phyloP scores from a whole-genome alignment of 2,113 vertebrate genomes.

The Cebus imitator region DNA sequence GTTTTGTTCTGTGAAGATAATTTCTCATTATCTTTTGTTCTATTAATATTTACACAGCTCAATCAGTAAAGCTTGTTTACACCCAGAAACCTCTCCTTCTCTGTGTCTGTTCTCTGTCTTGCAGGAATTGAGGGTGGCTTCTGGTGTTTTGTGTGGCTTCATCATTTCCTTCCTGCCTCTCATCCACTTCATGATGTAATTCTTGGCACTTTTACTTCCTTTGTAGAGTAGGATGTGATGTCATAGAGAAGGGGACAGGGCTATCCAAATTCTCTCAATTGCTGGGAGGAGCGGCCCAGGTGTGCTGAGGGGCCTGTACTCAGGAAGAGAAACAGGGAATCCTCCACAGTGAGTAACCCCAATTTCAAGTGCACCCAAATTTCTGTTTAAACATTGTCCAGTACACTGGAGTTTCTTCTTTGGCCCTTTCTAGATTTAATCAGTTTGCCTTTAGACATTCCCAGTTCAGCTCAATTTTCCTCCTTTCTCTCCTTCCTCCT shows the following conservation, averaged over 20 bases:
- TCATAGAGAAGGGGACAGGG: constrained; percentile 86
- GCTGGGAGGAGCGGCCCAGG: constrained; percentile 86
- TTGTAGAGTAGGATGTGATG: constrained; percentile 84
- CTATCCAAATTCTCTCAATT: constrained; percentile 87
- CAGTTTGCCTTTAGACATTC: constrained; percentile 75
- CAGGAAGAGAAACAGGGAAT: constrained; percentile 87
- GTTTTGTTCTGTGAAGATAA: constrained; percentile 64
- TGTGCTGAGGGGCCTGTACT: constrained; percentile 86
- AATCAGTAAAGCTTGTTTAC: constrained; percentile 72
- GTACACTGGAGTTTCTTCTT: constrained; percentile 79
- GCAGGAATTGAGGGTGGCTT: constrained; percentile 71
- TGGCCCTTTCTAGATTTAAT: constrained; percentile 69
- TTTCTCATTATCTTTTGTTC: constrained; percentile 50
- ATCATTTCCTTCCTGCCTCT: constrained; percentile 74
- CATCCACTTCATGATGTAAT: constrained; percentile 73
- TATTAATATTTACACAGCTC: constrained; percentile 68
- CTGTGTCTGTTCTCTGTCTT: constrained; percentile 69
- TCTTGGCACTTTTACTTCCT: constrained; percentile 81
- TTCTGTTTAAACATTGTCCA: constrained; percentile 77
- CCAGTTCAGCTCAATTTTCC: constrained; percentile 75
- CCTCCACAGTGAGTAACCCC: constrained; percentile 87
- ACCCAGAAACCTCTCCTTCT: constrained; percentile 65
- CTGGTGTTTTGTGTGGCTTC: constrained; percentile 70
- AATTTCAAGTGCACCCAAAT: constrained; percentile 82
- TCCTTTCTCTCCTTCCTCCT: constrained; percentile 37